These are phyloP conservation scores for Sebastes paucispinis DNA, from an alignment of 2,797 vertebrate genomes.

Conservation along the genomic window DNA sequence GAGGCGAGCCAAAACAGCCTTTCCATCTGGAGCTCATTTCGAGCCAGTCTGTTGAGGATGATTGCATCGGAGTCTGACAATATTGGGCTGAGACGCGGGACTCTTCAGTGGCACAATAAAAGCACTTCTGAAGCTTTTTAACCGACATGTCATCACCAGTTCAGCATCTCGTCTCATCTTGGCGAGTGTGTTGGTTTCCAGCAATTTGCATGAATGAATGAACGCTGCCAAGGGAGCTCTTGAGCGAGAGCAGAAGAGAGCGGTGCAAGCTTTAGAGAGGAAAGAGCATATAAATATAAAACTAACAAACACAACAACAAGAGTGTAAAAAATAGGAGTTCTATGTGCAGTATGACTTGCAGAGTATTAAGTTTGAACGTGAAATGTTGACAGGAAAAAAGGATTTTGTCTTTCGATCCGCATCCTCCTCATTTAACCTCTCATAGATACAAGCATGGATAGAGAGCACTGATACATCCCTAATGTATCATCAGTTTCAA, in stretches of 20 bases:
- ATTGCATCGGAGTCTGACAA: slow-evolving; percentile 29
- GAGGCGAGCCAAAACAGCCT: slow-evolving; percentile 3
- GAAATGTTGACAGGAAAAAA: background rate
- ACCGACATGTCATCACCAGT: slow-evolving; percentile 6
- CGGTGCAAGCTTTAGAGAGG: background rate
- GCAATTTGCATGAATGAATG: slow-evolving; percentile 52
- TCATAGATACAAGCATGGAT: background rate
- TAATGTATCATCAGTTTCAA: background rate
- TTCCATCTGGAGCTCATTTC: slow-evolving; percentile 49
- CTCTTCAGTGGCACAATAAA: slow-evolving; percentile 29
- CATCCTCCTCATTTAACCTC: background rate
- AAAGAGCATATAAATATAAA: slow-evolving; percentile 1
- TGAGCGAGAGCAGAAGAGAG: slow-evolving; percentile 17
- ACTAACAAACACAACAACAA: background rate
- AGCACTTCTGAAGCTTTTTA: slow-evolving; percentile 44
- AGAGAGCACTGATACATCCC: background rate
- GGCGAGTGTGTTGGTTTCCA: slow-evolving; percentile 41
- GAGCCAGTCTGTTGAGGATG: slow-evolving; percentile 19
- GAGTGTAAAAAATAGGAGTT: background rate
- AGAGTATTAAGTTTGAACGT: background rate
- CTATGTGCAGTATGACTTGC: background rate
- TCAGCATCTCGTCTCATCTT: slow-evolving; percentile 32
- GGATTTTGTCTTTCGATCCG: background rate
- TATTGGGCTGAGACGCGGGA: slow-evolving; percentile 5
- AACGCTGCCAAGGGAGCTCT: slow-evolving; percentile 23